A percentile compares a stretch with the other conserved stretches of the same genome.
These are phyloP conservation scores for Lucinisca nassula DNA, from an alignment of 2,888 invertebrate species.

Conservation along the genomic window DNA sequence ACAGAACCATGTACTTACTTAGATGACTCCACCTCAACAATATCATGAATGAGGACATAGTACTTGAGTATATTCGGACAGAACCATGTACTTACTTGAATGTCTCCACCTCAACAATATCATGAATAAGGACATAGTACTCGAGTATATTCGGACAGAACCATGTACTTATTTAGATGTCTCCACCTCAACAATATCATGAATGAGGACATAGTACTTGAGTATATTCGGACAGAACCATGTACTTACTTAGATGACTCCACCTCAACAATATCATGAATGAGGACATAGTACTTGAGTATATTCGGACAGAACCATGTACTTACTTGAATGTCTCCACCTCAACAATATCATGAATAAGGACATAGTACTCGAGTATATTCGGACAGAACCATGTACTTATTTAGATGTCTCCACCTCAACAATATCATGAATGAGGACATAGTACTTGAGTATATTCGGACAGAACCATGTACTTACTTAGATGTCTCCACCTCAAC, in stretches of 20 bases:
- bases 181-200: no score
- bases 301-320: no score
- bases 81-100: slow-evolving; percentile 92
- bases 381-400: slow-evolving; percentile 91
- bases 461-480: slow-evolving; percentile 90
- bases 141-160: slow-evolving; percentile 92
- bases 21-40: no score
- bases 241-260: no score
- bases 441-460: slow-evolving; percentile 94
- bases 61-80: no score
- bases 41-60: no score
- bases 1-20: no score
- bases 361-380: slow-evolving; percentile 94
- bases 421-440: slow-evolving; percentile 94
- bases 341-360: slow-evolving; percentile 93
- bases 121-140: slow-evolving; percentile 97
- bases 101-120: slow-evolving; percentile 91
- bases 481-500: slow-evolving; percentile 91
- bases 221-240: no score
- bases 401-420: slow-evolving; percentile 93
- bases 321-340: slow-evolving; percentile 93
- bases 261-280: no score
- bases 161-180: no score
- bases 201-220: no score
- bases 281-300: no score